Conservation (phyloP, 2,797 vertebrate species). For the Propithecus perrieri region DNA sequence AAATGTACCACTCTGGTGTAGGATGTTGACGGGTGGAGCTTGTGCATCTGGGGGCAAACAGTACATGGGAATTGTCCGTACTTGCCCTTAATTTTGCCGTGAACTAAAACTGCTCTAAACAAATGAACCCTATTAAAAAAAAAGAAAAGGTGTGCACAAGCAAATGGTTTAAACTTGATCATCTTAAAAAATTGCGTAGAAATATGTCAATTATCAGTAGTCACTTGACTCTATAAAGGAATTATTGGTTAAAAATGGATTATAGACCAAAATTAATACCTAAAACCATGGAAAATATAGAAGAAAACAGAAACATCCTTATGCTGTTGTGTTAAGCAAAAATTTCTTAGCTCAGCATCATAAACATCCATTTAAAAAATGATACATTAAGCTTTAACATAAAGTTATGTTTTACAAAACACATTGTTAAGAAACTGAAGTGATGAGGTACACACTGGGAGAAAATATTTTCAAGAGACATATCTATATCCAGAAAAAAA, state of each 20-base stretch:
- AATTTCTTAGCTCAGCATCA: not conserved
- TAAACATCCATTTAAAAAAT: not conserved
- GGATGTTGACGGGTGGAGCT: not conserved
- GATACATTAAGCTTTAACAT: not conserved
- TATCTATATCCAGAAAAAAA: no score
- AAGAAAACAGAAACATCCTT: not conserved
- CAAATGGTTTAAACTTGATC: not conserved
- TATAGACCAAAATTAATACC: not conserved
- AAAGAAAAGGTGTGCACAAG: not conserved
- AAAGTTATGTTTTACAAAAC: not conserved
- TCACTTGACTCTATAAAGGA: not conserved
- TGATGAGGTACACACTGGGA: not conserved
- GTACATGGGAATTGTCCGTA: not conserved
- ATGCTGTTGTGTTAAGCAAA: not conserved
- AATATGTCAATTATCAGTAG: not conserved
- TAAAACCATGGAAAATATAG: not conserved
- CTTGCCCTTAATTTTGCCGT: not conserved
- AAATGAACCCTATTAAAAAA: not conserved
- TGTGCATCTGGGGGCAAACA: not conserved
- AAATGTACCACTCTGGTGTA: no score
- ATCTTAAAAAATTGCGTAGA: not conserved
- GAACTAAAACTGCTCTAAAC: not conserved
- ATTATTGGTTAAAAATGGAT: not conserved
- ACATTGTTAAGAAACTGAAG: not conserved
- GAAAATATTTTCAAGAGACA: not conserved